Conservation (phyloP, 64 coral and sea anemone species). For the Dendronephthya gigantea region DNA sequence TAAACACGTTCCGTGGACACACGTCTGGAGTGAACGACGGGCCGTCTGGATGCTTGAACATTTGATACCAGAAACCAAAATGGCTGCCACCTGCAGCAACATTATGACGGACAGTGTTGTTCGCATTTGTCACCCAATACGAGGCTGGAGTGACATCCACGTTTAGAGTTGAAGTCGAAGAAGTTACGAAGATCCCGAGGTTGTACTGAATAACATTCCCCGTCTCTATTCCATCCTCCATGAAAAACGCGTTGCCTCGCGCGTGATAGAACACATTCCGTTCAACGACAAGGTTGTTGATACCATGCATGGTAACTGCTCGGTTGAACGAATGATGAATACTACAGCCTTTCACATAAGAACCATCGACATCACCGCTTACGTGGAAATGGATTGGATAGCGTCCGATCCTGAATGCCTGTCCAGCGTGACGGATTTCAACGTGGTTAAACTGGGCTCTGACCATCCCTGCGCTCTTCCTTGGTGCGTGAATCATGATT, state of each 20-base stretch:
- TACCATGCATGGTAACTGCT: conserved; percentile 69
- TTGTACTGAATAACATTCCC: conserved; percentile 66
- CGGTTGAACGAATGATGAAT: conserved; percentile 80
- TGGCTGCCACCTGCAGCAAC: conserved; percentile 56
- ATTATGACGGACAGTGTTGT: conserved; percentile 71
- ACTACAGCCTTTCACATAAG: conserved; percentile 69
- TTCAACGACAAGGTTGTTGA: conserved; percentile 54
- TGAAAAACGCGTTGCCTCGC: conserved; percentile 67
- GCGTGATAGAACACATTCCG: conserved; percentile 62
- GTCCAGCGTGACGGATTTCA: conserved; percentile 65
- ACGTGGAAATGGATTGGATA: conserved; percentile 87
- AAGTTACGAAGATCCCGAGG: conserved; percentile 53
- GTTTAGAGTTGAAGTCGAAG: conserved; percentile 50
- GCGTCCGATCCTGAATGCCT: conserved; percentile 60
- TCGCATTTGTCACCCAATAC: conserved; percentile 75
- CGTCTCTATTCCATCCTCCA: conserved; percentile 74
- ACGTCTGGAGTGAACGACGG: conserved; percentile 60
- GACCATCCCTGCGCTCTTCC: conserved; percentile 34
- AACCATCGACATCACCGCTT: conserved; percentile 63
- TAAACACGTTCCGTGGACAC: conserved; percentile 44
- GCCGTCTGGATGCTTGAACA: conserved; percentile 51
- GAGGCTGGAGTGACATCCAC: conserved; percentile 62
- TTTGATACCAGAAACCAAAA: conserved; percentile 74
- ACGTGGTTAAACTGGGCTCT: conserved; percentile 51
- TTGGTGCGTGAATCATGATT: conserved; percentile 63